Evolutionary conservation across 1,140 invertebrate species (phyloP), one percentile per base, ranked within the genome.

Genomic region (Acromyrmex charruanus): DNA sequence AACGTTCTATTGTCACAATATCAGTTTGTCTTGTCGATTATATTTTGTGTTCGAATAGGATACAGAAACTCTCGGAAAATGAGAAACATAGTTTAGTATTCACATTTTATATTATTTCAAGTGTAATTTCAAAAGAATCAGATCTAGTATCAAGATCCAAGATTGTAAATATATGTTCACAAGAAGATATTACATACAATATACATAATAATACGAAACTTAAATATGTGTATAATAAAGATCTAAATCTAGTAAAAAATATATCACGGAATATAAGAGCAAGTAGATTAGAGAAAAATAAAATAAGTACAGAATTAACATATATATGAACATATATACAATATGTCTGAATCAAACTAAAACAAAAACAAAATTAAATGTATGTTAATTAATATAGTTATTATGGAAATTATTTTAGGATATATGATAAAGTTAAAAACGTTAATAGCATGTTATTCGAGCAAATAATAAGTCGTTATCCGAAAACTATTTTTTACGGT

Each of bases 21-120:
- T 84, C 28, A 25, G 31, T 84, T 84, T 74, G 25, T 61, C 25
- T 75, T 61, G 80, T 61, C 14, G 25, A 84, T 74, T 84, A 74
- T 74, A 28, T 58, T 81, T 58, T 55, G 14, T 44, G 39, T 44
- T 10, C 39, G 9, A 44, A 44, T 44, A 53, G 49, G n/a, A 58
- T 28, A n/a, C 7, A 31, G 14, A 16, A 59, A 25, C 35, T 59
- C 35, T 3, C 5, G 4, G 21, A 77, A 81, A 69, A 58, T 49
- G 51, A 7, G 39, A 44, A 44, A 77, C 61, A 49, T 9, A 65
- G 25, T 59, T 44, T 77, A 25, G 14, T 35, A 65, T 35, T 28
- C 2, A 44, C 16, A 69, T 39, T 53, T 80, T 71, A 77, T 69
- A 77, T 59, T 39, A 44, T 39, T 58, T 21, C 25, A 6, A 39